Conservation (phyloP, 2,888 invertebrate genomes). For the Vannuccia rotundouncinata region DNA sequence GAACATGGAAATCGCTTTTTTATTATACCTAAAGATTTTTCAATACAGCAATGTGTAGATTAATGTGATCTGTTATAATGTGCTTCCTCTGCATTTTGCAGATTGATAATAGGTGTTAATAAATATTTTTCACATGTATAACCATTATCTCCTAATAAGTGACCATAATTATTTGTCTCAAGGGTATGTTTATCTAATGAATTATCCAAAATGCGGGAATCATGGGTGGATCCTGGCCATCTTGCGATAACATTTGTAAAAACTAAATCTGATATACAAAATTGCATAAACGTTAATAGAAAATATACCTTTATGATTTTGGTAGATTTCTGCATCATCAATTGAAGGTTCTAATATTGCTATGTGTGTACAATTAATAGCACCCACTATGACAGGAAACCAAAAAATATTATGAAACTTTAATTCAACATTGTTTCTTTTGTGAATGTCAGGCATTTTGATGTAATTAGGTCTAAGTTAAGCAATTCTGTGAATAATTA, state of each 20-base stretch:
- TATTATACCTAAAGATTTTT: slow-evolving; percentile 22
- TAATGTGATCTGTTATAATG: slow-evolving; percentile 27
- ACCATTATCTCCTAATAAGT: slow-evolving; percentile 27
- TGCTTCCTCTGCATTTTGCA: slow-evolving; percentile 13
- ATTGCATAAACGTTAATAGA: slow-evolving; percentile 27
- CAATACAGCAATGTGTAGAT: slow-evolving; percentile 13
- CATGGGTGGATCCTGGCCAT: slow-evolving; percentile 28
- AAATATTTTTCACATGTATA: slow-evolving; percentile 19
- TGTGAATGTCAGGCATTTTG: slow-evolving; percentile 17
- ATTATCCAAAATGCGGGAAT: slow-evolving; percentile 27
- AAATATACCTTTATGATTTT: slow-evolving; percentile 7
- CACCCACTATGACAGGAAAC: slow-evolving; percentile 19
- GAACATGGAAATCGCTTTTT: slow-evolving; percentile 18
- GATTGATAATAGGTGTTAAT: slow-evolving; percentile 14
- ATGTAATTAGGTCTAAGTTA: slow-evolving; percentile 21
- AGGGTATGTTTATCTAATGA: background rate
- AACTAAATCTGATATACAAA: slow-evolving; percentile 8
- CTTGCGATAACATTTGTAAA: slow-evolving; percentile 25
- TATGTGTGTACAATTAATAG: slow-evolving; percentile 1
- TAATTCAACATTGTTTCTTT: slow-evolving; percentile 17
- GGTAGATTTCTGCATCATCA: slow-evolving; percentile 20
- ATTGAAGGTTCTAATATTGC: background rate
- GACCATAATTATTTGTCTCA: slow-evolving; percentile 17
- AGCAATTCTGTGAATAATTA: slow-evolving; percentile 22
- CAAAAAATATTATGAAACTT: slow-evolving; percentile 18